Conservation (phyloP, 2,888 invertebrate genomes). For the Lasioglossum oenotherae region DNA sequence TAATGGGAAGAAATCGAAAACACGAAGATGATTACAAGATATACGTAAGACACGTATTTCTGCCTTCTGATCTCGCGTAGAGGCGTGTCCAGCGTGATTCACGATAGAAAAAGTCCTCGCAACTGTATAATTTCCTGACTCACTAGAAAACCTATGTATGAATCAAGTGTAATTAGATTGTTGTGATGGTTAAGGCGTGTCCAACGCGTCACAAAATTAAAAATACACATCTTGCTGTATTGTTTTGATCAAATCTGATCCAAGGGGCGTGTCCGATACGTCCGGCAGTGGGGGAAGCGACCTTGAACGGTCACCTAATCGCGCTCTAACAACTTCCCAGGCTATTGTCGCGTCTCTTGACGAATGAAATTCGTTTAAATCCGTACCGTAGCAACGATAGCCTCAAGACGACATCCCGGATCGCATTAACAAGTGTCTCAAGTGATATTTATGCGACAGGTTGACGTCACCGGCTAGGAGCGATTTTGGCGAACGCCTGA, state of each 20-base stretch:
- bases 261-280: background rate
- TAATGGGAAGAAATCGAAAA: background rate
- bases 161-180: background rate
- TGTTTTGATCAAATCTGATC: background rate
- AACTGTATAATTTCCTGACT: background rate
- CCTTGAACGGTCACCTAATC: background rate
- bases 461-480: constrained; percentile 17
- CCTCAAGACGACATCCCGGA: background rate
- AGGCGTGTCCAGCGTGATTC: background rate
- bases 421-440: background rate
- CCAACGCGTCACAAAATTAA: background rate
- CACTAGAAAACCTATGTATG: background rate
- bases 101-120: background rate
- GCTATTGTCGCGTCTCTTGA: background rate
- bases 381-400: background rate
- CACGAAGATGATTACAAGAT: background rate
- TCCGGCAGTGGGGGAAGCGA: background rate
- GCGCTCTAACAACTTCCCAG: background rate
- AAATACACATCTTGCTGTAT: background rate
- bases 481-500: background rate
- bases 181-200: background rate
- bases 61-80: background rate
- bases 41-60: background rate
- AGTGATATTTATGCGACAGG: constrained; percentile 40
- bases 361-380: background rate